Evolutionary conservation across 2,888 invertebrate genomes (phyloP).

Genomic region (Troilus luridus): DNA sequence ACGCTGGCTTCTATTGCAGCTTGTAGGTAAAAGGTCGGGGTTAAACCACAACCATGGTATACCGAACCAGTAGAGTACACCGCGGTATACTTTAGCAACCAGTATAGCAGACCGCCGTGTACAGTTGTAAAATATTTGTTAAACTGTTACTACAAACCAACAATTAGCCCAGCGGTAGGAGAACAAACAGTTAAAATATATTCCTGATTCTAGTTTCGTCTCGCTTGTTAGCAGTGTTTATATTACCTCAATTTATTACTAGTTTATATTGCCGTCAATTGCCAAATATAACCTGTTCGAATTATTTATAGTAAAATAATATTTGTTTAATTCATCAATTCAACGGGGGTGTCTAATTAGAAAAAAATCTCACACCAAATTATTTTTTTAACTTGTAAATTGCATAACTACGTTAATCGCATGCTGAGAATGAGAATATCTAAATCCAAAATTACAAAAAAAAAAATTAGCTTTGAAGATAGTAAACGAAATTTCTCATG

Average conservation of each 20-base stretch:
- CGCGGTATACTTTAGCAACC: background rate
- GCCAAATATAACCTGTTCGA: background rate
- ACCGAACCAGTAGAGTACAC: background rate
- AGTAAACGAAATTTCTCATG: no score
- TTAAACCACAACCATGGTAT: background rate
- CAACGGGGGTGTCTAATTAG: no score
- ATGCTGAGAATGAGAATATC: no score
- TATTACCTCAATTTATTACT: background rate
- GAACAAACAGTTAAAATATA: background rate
- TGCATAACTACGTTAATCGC: no score
- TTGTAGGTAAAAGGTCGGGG: background rate
- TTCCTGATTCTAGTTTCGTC: background rate
- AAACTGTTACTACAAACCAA: background rate
- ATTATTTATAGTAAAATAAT: background rate
- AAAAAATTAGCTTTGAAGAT: no score
- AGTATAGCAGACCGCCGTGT: background rate
- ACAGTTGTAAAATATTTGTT: background rate
- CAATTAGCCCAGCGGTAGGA: background rate
- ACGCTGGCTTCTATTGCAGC: background rate
- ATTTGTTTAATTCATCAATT: background rate
- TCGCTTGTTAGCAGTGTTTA: background rate
- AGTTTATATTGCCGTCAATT: background rate
- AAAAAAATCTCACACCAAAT: no score
- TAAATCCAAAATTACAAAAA: no score
- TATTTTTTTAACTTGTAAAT: no score